Conservation (phyloP, 2,797 vertebrate species). For the Scomberomorus guttatus region DNA sequence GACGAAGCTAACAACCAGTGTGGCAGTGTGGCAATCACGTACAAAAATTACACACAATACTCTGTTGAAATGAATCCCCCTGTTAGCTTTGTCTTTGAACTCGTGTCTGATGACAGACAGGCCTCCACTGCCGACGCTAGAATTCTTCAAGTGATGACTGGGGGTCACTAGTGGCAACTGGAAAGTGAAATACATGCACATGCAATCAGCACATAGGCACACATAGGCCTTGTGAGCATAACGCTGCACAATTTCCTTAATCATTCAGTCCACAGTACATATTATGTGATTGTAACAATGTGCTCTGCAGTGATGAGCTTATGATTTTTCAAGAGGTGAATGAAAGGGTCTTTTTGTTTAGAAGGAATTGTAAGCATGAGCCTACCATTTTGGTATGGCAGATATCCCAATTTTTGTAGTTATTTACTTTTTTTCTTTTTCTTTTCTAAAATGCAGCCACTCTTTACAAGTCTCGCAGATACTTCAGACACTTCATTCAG, state of each 20-base stretch:
- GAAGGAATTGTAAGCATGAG: not conserved
- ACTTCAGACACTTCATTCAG: constrained; percentile 4
- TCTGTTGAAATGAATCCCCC: constrained; percentile 63
- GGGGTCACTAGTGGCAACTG: constrained; percentile 55
- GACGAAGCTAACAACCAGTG: constrained; percentile 44
- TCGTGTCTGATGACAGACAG: constrained; percentile 65
- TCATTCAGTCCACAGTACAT: not conserved
- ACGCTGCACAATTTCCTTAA: not conserved
- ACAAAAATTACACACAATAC: constrained; percentile 63
- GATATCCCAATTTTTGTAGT: too few relatives aligned
- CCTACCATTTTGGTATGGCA: not conserved
- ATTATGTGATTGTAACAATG: constrained; percentile 4
- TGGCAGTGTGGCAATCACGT: constrained; percentile 50
- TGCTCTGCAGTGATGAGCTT: constrained; percentile 11
- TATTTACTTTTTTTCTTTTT: not conserved
- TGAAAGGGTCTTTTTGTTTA: not conserved
- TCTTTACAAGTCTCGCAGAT: not conserved
- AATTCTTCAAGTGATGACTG: constrained; percentile 53
- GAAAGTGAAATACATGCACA: constrained; percentile 49
- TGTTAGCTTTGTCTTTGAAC: constrained; percentile 75
- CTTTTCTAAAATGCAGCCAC: not conserved
- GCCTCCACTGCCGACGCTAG: constrained; percentile 38
- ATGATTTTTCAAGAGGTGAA: not conserved
- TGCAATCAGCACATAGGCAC: constrained; percentile 27
- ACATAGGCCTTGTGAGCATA: not conserved